phyloP scores from a whole-genome alignment of 2,797 vertebrate species.

The Dendrocincla fuliginosa region DNA sequence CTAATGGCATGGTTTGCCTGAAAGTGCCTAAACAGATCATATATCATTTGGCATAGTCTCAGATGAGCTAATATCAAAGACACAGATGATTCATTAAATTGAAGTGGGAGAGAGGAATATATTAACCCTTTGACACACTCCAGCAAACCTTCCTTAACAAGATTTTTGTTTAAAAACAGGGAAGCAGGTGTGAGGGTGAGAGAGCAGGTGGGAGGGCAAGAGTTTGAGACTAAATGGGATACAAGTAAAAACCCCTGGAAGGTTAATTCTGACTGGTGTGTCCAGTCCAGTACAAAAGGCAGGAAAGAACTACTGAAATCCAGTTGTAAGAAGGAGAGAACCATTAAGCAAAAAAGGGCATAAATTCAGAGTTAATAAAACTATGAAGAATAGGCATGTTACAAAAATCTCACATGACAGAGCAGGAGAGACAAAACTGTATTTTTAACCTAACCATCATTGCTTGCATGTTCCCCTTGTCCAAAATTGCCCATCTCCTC shows the following conservation, averaged over 20 bases:
- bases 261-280: background rate
- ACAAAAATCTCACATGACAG: background rate
- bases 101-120: background rate
- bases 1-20: slow-evolving; percentile 18
- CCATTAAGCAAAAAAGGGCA: background rate
- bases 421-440: background rate
- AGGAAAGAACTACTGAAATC: background rate
- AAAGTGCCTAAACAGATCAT: slow-evolving; percentile 27
- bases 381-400: background rate
- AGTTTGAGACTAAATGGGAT: background rate
- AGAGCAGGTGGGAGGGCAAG: background rate
- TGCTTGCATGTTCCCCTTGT: rapidly evolving
- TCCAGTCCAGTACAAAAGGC: background rate
- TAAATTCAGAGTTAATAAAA: background rate
- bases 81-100: background rate
- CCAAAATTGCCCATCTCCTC: background rate
- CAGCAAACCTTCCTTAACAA: background rate
- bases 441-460: background rate
- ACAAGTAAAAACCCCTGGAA: background rate
- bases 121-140: background rate
- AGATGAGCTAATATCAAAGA: background rate
- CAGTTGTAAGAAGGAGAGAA: background rate
- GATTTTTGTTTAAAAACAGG: background rate
- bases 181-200: background rate
- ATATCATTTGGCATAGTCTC: background rate